Conservation (phyloP, 2,797 vertebrate species). For the Cynopterus sphinx region DNA sequence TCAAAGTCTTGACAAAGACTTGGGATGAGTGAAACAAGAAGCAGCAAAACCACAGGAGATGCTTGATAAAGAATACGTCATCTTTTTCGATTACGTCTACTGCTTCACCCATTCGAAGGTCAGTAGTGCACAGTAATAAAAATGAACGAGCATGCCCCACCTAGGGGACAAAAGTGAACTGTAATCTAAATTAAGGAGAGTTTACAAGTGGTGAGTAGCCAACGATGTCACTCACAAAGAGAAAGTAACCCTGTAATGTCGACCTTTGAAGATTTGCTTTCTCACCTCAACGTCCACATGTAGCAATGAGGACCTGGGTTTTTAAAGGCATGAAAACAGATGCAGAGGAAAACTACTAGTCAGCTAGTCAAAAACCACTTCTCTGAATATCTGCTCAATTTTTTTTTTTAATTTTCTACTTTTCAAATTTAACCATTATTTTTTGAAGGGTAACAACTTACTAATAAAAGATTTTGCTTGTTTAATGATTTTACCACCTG, state of each 20-base stretch:
- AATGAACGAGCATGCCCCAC: not conserved
- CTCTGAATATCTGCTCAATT: not conserved
- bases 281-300: not conserved
- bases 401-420: not conserved
- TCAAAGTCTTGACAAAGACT: conserved; percentile 4
- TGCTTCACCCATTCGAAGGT: not conserved
- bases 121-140: not conserved
- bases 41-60: not conserved
- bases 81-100: not conserved
- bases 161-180: not conserved
- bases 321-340: not conserved
- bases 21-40: too few relatives aligned
- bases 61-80: not conserved
- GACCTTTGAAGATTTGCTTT: not conserved
- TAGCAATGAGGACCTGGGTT: not conserved
- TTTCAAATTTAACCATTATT: not conserved
- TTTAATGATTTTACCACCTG: not conserved
- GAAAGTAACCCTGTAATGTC: not conserved
- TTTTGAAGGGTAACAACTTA: not conserved
- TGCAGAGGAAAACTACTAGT: not conserved
- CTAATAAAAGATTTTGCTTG: not conserved
- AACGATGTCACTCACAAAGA: not conserved
- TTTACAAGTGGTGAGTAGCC: not conserved
- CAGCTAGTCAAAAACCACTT: not conserved
- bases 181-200: not conserved